Conservation (phyloP, 2,113 vertebrate species). For the Pleuronectes platessa region DNA sequence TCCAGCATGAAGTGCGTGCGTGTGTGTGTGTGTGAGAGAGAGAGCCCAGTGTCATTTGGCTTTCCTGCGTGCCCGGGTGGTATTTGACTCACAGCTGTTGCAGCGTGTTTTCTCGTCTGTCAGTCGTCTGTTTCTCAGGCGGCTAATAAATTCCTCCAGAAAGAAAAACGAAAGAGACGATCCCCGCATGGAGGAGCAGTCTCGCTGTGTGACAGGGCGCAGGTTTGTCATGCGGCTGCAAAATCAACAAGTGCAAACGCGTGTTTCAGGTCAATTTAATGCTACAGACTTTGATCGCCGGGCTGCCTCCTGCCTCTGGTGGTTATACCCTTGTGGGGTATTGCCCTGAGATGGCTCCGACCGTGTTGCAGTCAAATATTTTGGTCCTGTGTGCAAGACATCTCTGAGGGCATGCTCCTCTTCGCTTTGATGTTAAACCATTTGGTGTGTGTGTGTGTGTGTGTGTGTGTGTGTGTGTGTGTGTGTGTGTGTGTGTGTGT, state of each 20-base stretch:
- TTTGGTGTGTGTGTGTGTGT: slow-evolving; percentile 20
- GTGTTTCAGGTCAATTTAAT: slow-evolving; percentile 52
- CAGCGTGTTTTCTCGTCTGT: slow-evolving; percentile 76
- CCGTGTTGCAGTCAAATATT: slow-evolving; percentile 39
- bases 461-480: too few relatives aligned
- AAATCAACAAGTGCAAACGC: slow-evolving; percentile 76
- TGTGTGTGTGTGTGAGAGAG: background rate
- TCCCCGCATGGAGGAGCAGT: slow-evolving; percentile 15
- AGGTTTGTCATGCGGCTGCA: slow-evolving; percentile 46
- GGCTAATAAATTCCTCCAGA: slow-evolving; percentile 59
- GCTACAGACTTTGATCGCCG: slow-evolving; percentile 20
- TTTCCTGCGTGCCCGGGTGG: slow-evolving; percentile 64
- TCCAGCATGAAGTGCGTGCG: slow-evolving; percentile 42
- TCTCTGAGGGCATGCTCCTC: slow-evolving; percentile 24
- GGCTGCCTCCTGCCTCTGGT: slow-evolving; percentile 13
- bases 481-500: too few relatives aligned
- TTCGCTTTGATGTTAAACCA: slow-evolving; percentile 21
- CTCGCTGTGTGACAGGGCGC: slow-evolving; percentile 16
- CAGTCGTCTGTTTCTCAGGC: slow-evolving; percentile 65
- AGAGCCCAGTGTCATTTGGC: slow-evolving; percentile 63
- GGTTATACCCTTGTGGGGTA: background rate
- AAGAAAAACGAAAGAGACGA: slow-evolving; percentile 35
- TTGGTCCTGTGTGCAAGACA: slow-evolving; percentile 21
- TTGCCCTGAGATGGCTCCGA: slow-evolving; percentile 49
- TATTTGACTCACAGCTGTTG: slow-evolving; percentile 80